Conservation (phyloP, 2,113 vertebrate species). For the Rhombomys opimus region DNA sequence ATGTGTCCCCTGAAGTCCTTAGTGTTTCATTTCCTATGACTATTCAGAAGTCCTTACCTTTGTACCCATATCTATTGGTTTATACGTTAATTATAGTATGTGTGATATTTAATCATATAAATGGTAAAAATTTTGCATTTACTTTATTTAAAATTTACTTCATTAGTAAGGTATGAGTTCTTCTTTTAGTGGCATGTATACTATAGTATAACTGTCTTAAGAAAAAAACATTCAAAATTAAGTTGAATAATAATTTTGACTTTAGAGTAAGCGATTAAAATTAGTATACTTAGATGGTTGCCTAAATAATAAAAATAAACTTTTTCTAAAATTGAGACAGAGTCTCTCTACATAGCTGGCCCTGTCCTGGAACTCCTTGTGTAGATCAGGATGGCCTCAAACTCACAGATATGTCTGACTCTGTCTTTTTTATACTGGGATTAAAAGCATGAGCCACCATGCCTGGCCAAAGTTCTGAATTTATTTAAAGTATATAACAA, state of each 20-base stretch:
- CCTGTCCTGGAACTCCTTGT: not conserved
- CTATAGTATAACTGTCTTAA: not conserved
- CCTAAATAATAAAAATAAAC: not conserved
- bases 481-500: not conserved
- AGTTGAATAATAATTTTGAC: slow-evolving; percentile 27
- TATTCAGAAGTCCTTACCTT: too few species aligned
- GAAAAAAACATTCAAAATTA: not conserved
- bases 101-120: not conserved
- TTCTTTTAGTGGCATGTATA: not conserved
- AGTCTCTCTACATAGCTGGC: not conserved
- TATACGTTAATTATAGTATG: too few species aligned
- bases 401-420: not conserved
- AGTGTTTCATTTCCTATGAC: too few species aligned
- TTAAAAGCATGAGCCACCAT: not conserved
- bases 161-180: not conserved
- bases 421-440: not conserved
- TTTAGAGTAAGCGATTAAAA: slow-evolving; percentile 33
- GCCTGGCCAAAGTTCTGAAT: not conserved
- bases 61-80: too few species aligned
- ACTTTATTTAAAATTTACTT: not conserved
- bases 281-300: not conserved
- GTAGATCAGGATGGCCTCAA: not conserved
- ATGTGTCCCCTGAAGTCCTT: too few species aligned
- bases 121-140: not conserved
- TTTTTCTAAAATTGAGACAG: not conserved